Base-by-base conservation (phyloP, 2,113 vertebrate genomes). In the Prolemur simus region DNA sequence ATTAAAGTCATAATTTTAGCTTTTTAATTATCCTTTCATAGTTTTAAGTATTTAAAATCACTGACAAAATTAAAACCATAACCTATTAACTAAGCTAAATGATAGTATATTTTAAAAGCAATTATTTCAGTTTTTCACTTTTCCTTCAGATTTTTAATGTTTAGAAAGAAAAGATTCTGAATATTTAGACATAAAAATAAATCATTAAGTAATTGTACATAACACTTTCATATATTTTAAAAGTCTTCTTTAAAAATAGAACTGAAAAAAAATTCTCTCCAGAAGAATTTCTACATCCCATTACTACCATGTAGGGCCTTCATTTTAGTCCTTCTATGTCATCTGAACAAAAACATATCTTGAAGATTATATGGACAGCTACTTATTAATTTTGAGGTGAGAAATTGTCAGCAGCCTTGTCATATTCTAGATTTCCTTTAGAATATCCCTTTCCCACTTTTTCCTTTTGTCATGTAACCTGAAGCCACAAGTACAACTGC, bases 111-210 rank as follows among this genome's bases (percentile, higher is more conserved):
- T 66, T 81, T 64, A 34, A 64, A 49, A 90, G 45, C 37, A 85
- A 27, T 90, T 81, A 74, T 80, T 78, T 91, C 45, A 32, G 34
- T 49, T 82, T 89, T 25, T 81, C 37, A 64, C 37, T 63, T 52
- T 91, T 60, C 49, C 45, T 64, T 74, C 45, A 73, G 23, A 42
- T 45, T 56, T 69, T 87, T 92, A 25, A 34, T 27, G 27, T 87
- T 66, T 86, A 90, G 89, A 90, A 86, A 56, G 47, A 68, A 66
- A 52, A 49, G 73, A 47, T 66, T 96, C n/a, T 86, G 52, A 89
- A 76, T 60, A 64, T 49, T 92, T 60, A 77, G 21, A 68, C 20
- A 32, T 66, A 12, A 47, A 58, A 18, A 89, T 17, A 69, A 58
- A 85, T 93, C 32, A 84, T 77, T 78, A 93, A 34, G n/a, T 45